Base-by-base conservation (phyloP, 2,797 vertebrate genomes). In the Podarcis siculus region DNA sequence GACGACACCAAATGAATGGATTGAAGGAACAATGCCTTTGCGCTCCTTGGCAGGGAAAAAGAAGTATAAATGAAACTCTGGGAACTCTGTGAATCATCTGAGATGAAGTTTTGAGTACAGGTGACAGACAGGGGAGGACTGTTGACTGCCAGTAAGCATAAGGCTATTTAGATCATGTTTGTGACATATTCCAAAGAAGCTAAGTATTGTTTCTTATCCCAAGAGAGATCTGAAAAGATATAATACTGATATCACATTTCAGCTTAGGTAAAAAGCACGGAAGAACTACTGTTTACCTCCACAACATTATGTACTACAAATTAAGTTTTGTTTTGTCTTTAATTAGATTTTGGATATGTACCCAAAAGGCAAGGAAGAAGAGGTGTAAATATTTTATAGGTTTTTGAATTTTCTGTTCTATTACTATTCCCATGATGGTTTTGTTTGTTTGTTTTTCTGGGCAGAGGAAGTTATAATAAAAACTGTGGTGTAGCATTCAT, bases 1-100 rank as follows among this genome's bases (percentile, higher is more conserved):
- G 94, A 39, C 89, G 0, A 93, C 93, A 58, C 87, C 96, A 85
- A 96, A 96, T 3, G 96, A 96, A 30, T 96, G 96, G 96, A 94
- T 96, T 1, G 96, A 96, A 79, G 96, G 95, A 45, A 89, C 96
- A 8, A 91, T 97, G 89, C 95, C 95, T 0, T 85, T 97, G 92
- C 95, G 96, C 79, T 96, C 95, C 0, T 89, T 97, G 89, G 94
- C 95, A n/a, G 95, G 96, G 61, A 96, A 93, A 90, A 95, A 79
- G 49, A 97, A 96, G 64, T 77, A 95, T 86, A 96, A 97, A 93
- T 96, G 93, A 92, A 25, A 69, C 13, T 0, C 12, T 0, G 0
- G 0, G 73, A 0, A 0, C 81, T 76, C 19, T 17, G 5, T 3
- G 15, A 15, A 17, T 17, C 79, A 66, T 3, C 0, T 8, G 25